Evolutionary conservation across 2,888 invertebrate species (phyloP), one percentile per base, ranked within the genome.

Genomic region (Encarsia formosa): DNA sequence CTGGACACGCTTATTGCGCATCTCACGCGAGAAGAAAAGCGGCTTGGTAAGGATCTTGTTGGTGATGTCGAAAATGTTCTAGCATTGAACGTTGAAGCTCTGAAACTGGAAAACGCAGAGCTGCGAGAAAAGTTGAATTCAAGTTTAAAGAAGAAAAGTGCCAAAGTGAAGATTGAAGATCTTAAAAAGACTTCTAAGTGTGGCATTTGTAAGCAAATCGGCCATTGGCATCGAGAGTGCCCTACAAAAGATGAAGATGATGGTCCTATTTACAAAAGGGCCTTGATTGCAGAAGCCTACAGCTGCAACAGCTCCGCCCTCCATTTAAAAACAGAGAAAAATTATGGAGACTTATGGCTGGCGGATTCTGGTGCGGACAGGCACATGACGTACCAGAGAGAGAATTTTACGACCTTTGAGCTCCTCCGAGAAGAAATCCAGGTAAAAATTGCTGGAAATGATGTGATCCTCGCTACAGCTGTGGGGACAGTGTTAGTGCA

Each of bases 301-400:
- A 24, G 26, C 29, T 23, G 41, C 29, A 52, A 56, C 19, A 23
- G 43, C 8, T 29, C 19, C 2, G 23, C 26, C 3, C 38, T 49
- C 19, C 52, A 49, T 38, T 42, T 46, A 1, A 34, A 46, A 9
- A 56, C 49, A 4, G 16, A 52, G 8, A 42, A 54, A 3, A 2
- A 3, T 16, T 26, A 41, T 29, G 13, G 8, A 19, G 4, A 8
- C 18, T 1, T 26, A 19, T 61, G 60, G 60, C 22, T 61, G 13
- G 50, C 54, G 39, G 59, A 61, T 41, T 59, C 59, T 32, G 60
- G 60, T 8, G 60, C 57, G 5, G 59, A 57, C 1, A 37, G 37
- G 16, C 61, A 63, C 15, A 57, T 62, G 2, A 55, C 58, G 5
- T 55, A 40, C 31, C 52, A 55, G 38, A 26, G 51, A 3, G 59